A percentile compares a stretch with the other conserved stretches of the same genome.
Evolutionary conservation across 2,113 vertebrate species (phyloP).

Genomic region (Hydrochoerus hydrochaeris): DNA sequence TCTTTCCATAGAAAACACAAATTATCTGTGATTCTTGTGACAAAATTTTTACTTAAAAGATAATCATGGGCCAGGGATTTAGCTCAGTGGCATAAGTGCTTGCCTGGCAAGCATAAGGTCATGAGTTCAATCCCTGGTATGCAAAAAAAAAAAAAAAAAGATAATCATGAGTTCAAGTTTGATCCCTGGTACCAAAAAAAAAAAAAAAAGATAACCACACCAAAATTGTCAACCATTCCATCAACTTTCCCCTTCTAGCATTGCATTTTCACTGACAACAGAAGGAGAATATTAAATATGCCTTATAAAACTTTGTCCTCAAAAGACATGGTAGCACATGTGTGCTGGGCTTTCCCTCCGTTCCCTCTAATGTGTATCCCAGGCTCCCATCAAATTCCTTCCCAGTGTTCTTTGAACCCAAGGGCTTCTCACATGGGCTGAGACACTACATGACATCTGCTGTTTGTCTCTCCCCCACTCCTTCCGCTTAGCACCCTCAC

Average conservation of each 20-base stretch:
- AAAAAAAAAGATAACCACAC: not conserved
- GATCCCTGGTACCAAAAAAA: no score
- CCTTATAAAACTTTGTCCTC: not conserved
- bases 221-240: not conserved
- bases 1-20: not conserved
- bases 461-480: not conserved
- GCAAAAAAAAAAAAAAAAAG: no score
- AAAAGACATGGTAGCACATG: not conserved
- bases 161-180: no score
- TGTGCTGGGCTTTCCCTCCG: not conserved
- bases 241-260: not conserved
- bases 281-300: not conserved
- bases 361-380: not conserved
- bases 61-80: no score
- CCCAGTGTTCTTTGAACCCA: not conserved
- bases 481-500: not conserved
- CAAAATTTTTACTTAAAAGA: conserved; percentile 1
- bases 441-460: no score
- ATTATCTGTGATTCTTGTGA: not conserved
- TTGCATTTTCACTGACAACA: not conserved
- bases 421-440: rapidly evolving
- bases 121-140: no score
- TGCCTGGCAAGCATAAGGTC: no score
- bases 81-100: no score
- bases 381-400: not conserved